Conservation (phyloP, 2,113 vertebrate genomes). For the Megaceryle maxima region DNA sequence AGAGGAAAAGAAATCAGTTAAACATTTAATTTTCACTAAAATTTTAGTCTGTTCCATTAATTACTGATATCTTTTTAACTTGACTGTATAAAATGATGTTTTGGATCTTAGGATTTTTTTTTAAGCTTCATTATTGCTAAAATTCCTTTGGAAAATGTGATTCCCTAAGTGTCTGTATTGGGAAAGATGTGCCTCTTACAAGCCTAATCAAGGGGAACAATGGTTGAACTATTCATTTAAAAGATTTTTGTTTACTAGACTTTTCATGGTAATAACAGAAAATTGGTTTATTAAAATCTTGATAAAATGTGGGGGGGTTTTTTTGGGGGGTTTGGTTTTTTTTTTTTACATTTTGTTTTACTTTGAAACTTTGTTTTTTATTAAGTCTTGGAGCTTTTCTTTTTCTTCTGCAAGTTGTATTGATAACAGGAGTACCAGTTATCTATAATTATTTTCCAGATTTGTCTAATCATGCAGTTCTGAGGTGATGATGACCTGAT, state of each 20-base stretch:
- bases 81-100: not conserved
- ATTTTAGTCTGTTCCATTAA: not conserved
- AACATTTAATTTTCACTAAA: not conserved
- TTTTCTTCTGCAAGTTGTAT: not conserved
- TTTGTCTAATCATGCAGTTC: not conserved
- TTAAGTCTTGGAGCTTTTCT: not conserved
- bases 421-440: not conserved
- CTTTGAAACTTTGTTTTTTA: not conserved
- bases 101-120: not conserved
- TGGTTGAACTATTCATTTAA: not conserved
- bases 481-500: not conserved
- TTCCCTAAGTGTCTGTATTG: not conserved
- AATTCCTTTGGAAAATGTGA: not conserved
- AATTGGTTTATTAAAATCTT: not conserved
- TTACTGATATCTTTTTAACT: not conserved
- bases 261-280: not conserved
- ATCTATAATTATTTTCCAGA: not conserved
- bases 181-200: not conserved
- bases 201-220: not conserved
- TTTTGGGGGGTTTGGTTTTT: too few relatives aligned
- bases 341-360: not conserved
- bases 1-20: not conserved
- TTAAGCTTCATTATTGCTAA: not conserved
- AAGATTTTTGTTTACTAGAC: not conserved
- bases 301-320: not conserved